A percentile compares a stretch with the other conserved stretches of the same genome.
Conservation (phyloP, 2,888 invertebrate genomes). For the Nysson spinosus region DNA sequence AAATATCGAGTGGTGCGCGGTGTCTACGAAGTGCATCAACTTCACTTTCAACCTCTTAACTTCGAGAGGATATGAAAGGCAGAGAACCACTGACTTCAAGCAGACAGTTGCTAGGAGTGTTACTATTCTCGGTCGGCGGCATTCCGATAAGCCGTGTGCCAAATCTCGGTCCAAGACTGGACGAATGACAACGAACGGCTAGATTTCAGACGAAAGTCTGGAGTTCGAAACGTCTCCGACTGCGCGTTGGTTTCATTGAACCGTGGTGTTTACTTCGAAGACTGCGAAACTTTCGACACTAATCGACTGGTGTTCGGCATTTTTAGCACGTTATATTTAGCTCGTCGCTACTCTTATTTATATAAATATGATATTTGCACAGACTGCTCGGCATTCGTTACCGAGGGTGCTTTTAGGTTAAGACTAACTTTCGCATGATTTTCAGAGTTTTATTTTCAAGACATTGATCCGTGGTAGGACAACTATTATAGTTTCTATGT, state of each 20-base stretch:
- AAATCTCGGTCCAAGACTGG: constrained; percentile 64
- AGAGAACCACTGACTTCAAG: constrained; percentile 68
- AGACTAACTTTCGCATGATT: too few relatives aligned
- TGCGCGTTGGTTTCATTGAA: background rate
- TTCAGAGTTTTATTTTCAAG: too few relatives aligned
- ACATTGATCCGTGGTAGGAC: too few relatives aligned
- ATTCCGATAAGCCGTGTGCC: constrained; percentile 74
- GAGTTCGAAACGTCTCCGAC: background rate
- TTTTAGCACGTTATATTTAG: too few relatives aligned
- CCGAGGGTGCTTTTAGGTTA: too few relatives aligned
- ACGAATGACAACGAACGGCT: constrained; percentile 37
- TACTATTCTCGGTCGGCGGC: constrained; percentile 74
- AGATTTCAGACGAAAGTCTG: constrained; percentile 24
- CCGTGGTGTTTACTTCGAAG: background rate
- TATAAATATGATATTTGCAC: too few relatives aligned
- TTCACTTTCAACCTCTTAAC: background rate
- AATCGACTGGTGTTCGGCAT: too few relatives aligned
- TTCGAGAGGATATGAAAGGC: constrained; percentile 28
- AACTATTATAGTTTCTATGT: too few relatives aligned
- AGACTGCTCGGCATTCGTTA: too few relatives aligned
- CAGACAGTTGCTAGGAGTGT: constrained; percentile 61
- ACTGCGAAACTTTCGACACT: too few relatives aligned
- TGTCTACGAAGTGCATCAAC: background rate
- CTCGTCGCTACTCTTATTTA: too few relatives aligned
- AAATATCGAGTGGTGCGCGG: too few relatives aligned